Base-by-base conservation (phyloP, 2,888 invertebrate species). In the Lycia hirtaria region DNA sequence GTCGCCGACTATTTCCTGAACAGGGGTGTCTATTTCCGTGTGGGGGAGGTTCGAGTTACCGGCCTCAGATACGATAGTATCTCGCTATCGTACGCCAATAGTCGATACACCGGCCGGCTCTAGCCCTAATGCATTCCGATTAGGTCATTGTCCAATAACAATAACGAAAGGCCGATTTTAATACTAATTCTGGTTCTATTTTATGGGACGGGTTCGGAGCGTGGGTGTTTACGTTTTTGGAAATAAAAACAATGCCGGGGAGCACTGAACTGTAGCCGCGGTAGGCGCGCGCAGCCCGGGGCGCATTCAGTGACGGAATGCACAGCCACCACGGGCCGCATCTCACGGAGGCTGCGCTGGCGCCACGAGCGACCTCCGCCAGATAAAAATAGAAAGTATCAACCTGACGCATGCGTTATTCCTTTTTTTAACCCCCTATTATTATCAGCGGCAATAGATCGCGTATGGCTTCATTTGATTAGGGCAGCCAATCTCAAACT, bases 301-400 rank as follows among this genome's bases (percentile, higher is more conserved):
- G 87, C 88, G 86, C 86, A 80, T 77, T 76, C 84, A 80, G 60
- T 79, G 82, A 85, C 86, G 88, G 88, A 91, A 90, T 92, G 91
- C 84, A 84, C 77, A 72, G 75, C 82, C 80, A 78, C 81, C 81
- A 76, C 73, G 73, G 82, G 82, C 78, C 78, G 54, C 56, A 60
- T 61, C 56, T 64, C 47, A 87, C 73, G 81, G 86, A 35, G 33
- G 33, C 35, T 43, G 49, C 88, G 76, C 77, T 7, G 19, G 47
- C 88, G 76, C 78, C 74, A 72, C 81, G 44, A 78, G 80, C 85
- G 82, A 84, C 89, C 88, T 83, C 85, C 81, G n/a, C 37, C 37
- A 10, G 83, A 83, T 87, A 89, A 90, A 91, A 92, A 92, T 92
- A 92, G 92, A 92, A 92, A 92, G 92, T 85, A 78, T 75, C 74